phyloP scores from a whole-genome alignment of 2,888 invertebrate species.

The Unio delphinus region DNA sequence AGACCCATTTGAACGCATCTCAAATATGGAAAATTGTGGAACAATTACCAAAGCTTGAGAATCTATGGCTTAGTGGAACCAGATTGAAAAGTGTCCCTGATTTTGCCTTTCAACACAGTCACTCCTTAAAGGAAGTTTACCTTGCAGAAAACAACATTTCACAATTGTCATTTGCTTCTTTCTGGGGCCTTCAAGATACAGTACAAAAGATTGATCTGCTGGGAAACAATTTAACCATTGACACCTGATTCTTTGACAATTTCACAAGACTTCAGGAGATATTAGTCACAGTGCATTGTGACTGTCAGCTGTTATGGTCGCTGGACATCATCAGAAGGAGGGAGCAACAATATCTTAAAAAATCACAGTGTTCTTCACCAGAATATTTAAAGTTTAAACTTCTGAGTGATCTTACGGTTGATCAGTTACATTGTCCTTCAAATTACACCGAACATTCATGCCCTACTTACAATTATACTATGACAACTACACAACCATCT shows the following conservation, averaged over 20 bases:
- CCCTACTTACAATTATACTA: not conserved
- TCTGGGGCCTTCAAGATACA: slow-evolving; percentile 48
- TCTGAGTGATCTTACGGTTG: no score
- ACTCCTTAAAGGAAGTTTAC: slow-evolving; percentile 35
- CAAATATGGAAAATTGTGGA: slow-evolving; percentile 36
- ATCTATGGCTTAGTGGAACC: slow-evolving; percentile 32
- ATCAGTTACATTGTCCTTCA: no score
- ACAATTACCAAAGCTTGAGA: slow-evolving; percentile 23
- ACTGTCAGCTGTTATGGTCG: slow-evolving; percentile 87
- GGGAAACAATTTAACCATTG: slow-evolving; percentile 44
- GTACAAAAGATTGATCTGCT: slow-evolving; percentile 36
- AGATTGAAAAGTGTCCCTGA: slow-evolving; percentile 40
- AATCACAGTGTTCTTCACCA: no score
- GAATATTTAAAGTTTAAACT: no score
- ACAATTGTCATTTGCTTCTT: slow-evolving; percentile 39
- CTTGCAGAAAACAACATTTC: slow-evolving; percentile 44
- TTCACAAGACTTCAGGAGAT: slow-evolving; percentile 37
- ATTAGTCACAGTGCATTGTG: slow-evolving; percentile 84
- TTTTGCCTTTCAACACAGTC: slow-evolving; percentile 47
- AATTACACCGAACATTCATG: no score
- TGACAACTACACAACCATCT: not conserved
- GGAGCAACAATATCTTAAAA: not conserved
- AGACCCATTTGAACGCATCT: slow-evolving; percentile 23
- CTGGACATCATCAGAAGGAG: slow-evolving; percentile 71
- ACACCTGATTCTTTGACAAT: slow-evolving; percentile 51